Base-by-base conservation (phyloP, 2,797 vertebrate genomes). In the Todus mexicanus region DNA sequence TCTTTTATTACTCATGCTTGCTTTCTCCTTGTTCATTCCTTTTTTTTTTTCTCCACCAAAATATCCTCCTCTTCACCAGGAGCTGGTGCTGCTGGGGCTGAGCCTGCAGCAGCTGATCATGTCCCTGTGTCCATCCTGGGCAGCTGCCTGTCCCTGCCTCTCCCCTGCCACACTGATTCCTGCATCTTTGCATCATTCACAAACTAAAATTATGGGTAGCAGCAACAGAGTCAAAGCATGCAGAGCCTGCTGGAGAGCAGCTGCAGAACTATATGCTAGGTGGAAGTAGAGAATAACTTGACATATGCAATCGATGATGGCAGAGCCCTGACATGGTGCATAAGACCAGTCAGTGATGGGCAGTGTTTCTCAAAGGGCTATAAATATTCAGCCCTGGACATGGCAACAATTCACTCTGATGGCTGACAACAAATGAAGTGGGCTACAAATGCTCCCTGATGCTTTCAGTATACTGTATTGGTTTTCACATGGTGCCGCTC, bases 231-330 rank as follows among this genome's bases (percentile, higher is more conserved):
- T 18, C 57, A 12, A 5, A 48, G 56, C 3, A 3, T 25, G 29
- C n/a, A 51, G 70, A 85, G 11, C 26, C 43, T 74, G 60, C 45
- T 86, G 60, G n/a, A 37, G 71, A 47, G 53, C 40, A 85, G n/a
- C 8, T 82, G 59, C 26, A 47, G 73, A 74, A 38, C 29, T 60
- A 3, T 31, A 27, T 2, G 2, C 15, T 53, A 47, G 18, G 35
- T 77, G 10, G 51, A 89, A 71, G 16, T 5, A 19, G 33, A 27
- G 64, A 91, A 74, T 90, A 71, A 59, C 19, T 51, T 50, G 61
- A 71, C 27, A 27, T 31, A 27, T 57, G 21, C 48, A 60, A 1
- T 12, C 0, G 0, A 11, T 0, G 1, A 17, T 50, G 35, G 31
- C 33, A 71, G 56, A 86, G 31, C 20, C 29, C 40, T 92, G 65